Base-by-base conservation (phyloP, 2,888 invertebrate species). In the Sesia bembeciformis region DNA sequence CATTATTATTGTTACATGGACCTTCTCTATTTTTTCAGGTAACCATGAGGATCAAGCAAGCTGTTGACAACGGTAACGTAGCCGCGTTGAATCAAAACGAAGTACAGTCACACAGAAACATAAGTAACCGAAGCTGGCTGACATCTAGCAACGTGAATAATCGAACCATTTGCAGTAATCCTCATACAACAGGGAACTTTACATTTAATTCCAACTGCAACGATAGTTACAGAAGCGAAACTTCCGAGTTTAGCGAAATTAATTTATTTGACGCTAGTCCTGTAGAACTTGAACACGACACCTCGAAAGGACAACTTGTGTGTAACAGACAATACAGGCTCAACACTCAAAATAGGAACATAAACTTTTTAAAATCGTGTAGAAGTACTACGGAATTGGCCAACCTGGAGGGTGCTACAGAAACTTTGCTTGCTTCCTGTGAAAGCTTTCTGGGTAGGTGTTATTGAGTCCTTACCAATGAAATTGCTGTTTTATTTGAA, bases 261-360 rank as follows among this genome's bases (percentile, higher is more conserved):
- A 39, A 50, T 50, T 60, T 64, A 49, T 66, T 70, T 55, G 68
- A 71, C 59, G 76, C 72, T 65, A 68, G 67, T 51, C 59, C 60
- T n/a, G 64, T 63, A 55, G 62, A 61, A 52, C 63, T 61, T 56
- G 63, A 66, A 40, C 52, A 52, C 51, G 58, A 50, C 53, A 58
- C 57, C 50, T 56, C 70, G 49, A 67, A 67, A 58, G 60, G 63
- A 49, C 76, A 74, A 55, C 63, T 73, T 49, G 79, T 87, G 61
- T 88, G 79, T 65, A 87, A 88, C 63, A 75, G 64, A 58, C 85
- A 83, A 59, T 88, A 84, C 62, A 72, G 76, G 62, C 72, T 87
- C 60, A 81, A 80, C 63, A 69, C 67, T 54, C 69, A 71, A 56
- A 77, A 74, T 55, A 73, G 72, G 62, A 50, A 23, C 23, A 62